phyloP scores from a whole-genome alignment of 92 coral and sea anemone genomes.

The Desmophyllum pertusum region DNA sequence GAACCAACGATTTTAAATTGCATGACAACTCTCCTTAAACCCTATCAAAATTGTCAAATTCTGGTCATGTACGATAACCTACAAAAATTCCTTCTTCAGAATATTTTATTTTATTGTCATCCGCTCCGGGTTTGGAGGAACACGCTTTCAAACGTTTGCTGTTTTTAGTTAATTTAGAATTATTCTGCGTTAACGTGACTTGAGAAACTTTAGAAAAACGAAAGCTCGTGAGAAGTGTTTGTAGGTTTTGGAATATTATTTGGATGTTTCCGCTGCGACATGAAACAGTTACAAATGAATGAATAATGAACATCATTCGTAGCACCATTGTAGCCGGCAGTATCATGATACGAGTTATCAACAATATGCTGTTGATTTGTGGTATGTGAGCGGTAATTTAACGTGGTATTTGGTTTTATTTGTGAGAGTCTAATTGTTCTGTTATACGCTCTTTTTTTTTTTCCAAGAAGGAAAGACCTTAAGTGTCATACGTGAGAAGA shows the following conservation, averaged over 20 bases:
- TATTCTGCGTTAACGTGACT: not conserved
- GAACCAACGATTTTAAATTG: not conserved
- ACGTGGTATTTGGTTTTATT: not conserved
- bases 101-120: not conserved
- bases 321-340: not conserved
- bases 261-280: not conserved
- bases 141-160: not conserved
- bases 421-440: no score
- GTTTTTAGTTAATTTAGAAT: not conserved
- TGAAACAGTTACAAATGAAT: not conserved
- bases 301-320: not conserved
- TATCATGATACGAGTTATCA: not conserved
- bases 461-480: conserved; percentile 21
- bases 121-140: not conserved
- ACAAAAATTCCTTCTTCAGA: not conserved
- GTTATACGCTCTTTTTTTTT: not conserved
- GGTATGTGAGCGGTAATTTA: not conserved
- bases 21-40: not conserved
- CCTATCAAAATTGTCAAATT: not conserved
- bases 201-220: not conserved
- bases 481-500: conserved; percentile 53
- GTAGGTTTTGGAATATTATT: not conserved
- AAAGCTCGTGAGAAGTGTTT: not conserved
- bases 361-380: not conserved
- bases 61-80: conserved; percentile 7